Conservation (phyloP, 2,113 vertebrate genomes). For the Aphelocoma coerulescens region DNA sequence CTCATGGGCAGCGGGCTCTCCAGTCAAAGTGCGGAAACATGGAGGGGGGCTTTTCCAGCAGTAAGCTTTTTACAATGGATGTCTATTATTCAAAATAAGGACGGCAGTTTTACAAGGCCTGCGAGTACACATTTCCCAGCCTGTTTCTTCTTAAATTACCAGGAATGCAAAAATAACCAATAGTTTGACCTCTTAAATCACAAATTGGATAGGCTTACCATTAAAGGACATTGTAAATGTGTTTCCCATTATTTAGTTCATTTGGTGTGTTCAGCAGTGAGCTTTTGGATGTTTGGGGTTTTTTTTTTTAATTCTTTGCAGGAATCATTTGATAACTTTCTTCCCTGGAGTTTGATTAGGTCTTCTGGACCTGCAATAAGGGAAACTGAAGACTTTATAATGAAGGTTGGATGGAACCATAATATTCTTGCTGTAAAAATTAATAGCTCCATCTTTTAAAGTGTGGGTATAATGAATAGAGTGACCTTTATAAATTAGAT, state of each 20-base stretch:
- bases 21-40: constrained; percentile 2
- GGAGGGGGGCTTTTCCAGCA: constrained; percentile 46
- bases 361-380: constrained; percentile 20
- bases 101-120: constrained; percentile 73
- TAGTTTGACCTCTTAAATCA: constrained; percentile 79
- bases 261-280: constrained; percentile 71
- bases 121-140: constrained; percentile 61
- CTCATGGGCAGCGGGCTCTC: constrained; percentile 30
- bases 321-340: constrained; percentile 60
- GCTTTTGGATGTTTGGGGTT: constrained; percentile 44
- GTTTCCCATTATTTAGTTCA: constrained; percentile 80
- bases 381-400: constrained; percentile 20
- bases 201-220: constrained; percentile 75
- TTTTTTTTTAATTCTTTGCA: constrained; percentile 41
- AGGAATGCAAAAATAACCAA: constrained; percentile 78
- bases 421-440: not conserved
- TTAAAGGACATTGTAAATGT: constrained; percentile 76
- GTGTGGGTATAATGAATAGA: not conserved
- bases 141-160: constrained; percentile 74
- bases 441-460: not conserved
- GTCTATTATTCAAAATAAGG: constrained; percentile 71
- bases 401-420: not conserved
- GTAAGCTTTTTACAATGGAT: constrained; percentile 53
- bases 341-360: constrained; percentile 53
- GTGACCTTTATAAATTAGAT: not conserved